Evolutionary conservation across 2,113 vertebrate genomes (phyloP), one percentile per base, ranked within the genome.

Genomic region (Sturnus vulgaris): DNA sequence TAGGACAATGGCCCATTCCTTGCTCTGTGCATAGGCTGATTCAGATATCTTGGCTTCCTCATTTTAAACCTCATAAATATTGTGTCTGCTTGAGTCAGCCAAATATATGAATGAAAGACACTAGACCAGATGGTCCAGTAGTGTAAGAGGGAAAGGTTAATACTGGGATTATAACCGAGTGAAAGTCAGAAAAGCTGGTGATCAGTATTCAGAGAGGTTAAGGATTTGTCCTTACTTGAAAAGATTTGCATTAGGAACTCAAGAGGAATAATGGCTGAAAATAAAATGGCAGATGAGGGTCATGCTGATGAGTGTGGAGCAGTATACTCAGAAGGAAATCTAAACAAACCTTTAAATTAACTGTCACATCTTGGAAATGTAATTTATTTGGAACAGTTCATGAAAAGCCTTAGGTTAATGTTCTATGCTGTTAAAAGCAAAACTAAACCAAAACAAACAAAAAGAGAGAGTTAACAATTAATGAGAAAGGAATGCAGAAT

Each of bases 281-380:
- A 69, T 49, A 79, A 87, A 71, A 50, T 33, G 28, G 42, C 31
- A 72, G 18, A 42, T 72, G 23, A 82, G 73, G 55, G 40, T 88
- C n/a, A 42, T 57, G 22, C 17, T 90, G 47, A 25, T 76, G 14
- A 39, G 9, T 56, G 30, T 61, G 56, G 33, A 82, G 16, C 73
- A 82, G 64, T 39, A 68, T 13, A 76, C 19, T 52, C 6, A 72
- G 55, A 72, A 53, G 37, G 42, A 85, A 90, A 68, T 52, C 57
- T 82, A 88, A 94, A 44, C 7, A 82, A 93, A 64, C 11, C 19
- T 76, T 92, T 82, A 63, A 90, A 86, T 92, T 87, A 89, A 40
- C 47, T 82, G 57, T 69, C 79, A 72, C 31, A 52, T 73, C 63
- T 80, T 63, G 60, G 75, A 72, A 82, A 65, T 23, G 12, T 56